Conservation (phyloP, 2,888 invertebrate species). For the Chrysina gloriosa region DNA sequence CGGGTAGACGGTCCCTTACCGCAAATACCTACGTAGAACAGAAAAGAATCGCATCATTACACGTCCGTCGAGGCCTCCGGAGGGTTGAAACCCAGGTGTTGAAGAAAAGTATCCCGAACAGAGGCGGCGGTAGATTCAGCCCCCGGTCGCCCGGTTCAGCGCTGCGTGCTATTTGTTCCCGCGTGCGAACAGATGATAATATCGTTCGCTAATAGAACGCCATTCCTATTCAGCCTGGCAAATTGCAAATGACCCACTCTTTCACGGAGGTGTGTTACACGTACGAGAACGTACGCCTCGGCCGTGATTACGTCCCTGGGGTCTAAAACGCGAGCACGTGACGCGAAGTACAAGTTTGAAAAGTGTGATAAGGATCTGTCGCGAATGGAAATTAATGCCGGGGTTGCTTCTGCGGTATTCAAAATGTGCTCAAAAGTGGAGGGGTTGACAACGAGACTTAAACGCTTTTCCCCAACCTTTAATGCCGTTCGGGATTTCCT, state of each 20-base stretch:
- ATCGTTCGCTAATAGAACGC: slow-evolving; percentile 23
- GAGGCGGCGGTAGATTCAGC: not conserved
- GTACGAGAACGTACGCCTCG: not conserved
- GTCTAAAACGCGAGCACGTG: not conserved
- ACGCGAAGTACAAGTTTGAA: too few relatives aligned
- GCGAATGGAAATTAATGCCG: not conserved
- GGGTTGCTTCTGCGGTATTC: too few relatives aligned
- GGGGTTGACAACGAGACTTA: too few relatives aligned
- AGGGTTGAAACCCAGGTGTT: not conserved
- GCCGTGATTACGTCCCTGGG: slow-evolving; percentile 1
- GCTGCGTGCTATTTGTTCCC: slow-evolving; percentile 27
- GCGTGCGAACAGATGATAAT: slow-evolving; percentile 14
- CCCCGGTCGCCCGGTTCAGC: not conserved
- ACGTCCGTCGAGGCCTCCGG: too few relatives aligned
- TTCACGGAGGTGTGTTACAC: too few relatives aligned
- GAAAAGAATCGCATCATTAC: not conserved
- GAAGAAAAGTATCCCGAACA: not conserved
- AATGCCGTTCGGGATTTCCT: too few relatives aligned
- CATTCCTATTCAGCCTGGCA: slow-evolving; percentile 8
- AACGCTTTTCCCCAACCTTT: too few relatives aligned
- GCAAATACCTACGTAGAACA: not conserved
- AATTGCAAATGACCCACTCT: slow-evolving; percentile 23
- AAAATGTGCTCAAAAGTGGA: too few relatives aligned
- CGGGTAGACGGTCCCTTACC: not conserved
- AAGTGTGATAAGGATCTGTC: slow-evolving; percentile 2